Evolutionary conservation across 2,888 invertebrate genomes (phyloP), one percentile per base, ranked within the genome.

Genomic region (Drosophila lacicola): DNA sequence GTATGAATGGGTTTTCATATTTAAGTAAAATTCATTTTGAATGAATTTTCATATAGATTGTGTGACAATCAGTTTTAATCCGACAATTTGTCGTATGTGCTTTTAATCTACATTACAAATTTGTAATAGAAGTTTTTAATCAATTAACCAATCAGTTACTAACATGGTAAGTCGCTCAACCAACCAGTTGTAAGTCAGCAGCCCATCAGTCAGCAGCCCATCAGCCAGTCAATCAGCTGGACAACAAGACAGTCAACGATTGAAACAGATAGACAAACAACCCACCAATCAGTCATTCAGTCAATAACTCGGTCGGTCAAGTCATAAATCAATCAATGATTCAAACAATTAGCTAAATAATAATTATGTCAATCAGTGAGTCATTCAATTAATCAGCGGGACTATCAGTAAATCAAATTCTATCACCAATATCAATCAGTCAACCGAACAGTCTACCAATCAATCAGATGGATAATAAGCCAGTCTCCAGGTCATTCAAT

Each of bases 1-100:
- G n/a, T 25, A n/a, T 37, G 4, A 50, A 50, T 33, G 54, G 54
- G 44, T 21, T 34, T 54, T 33, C 33, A 44, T 33, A 42, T 42
- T 19, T 54, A 19, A 17, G 42, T 54, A 19, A 21, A 44, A 44
- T 21, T 11, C 34, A 21, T 14, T 44, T 34, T 14, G 8, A 44
- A 21, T 34, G 42, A 42, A 42, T 34, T 34, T 21, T 21, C 53
- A 44, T 19, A 11, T 2, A 6, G 19, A 53, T 17, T 25, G n/a
- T 39, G 34, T 33, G 49, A 49, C 29, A 5, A 25, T 25, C 5
- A 25, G 5, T 25, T 25, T 5, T 5, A 25, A 25, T 25, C 5
- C 25, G 25, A 25, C 25, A 36, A 13, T 36, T 36, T 13, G 36
- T 13, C 13, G 3, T 13, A 36, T 13, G 8, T 8, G 29, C 3